These are phyloP conservation scores for Aplysina aerophoba DNA, from an alignment of 37 sponge, comb jelly and placozoan genomes.

Conservation along the genomic window DNA sequence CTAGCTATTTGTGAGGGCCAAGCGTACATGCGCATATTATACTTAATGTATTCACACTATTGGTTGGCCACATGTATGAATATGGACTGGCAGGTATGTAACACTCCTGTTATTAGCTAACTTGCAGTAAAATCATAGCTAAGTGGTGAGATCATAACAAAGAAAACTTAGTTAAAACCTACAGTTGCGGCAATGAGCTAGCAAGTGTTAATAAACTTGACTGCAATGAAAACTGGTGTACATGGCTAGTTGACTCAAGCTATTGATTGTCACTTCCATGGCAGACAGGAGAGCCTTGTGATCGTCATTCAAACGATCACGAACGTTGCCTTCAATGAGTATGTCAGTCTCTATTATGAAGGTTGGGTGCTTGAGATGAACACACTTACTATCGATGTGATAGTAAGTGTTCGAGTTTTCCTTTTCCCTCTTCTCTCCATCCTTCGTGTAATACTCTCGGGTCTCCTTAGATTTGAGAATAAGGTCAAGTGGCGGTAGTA, in stretches of 20 bases:
- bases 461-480: not conserved
- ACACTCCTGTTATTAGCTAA: no score
- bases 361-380: not conserved
- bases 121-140: conserved; percentile 2
- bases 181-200: not conserved
- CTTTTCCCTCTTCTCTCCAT: conserved; percentile 16
- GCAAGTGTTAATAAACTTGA: not conserved
- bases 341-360: not conserved
- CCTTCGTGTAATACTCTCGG: conserved; percentile 1
- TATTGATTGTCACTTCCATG: not conserved
- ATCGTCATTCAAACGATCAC: conserved; percentile 21
- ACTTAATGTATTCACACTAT: no score
- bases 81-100: no score
- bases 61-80: no score
- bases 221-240: conserved; percentile 9
- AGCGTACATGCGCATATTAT: no score
- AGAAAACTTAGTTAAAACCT: conserved; percentile 12
- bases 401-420: conserved; percentile 30
- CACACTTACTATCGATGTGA: conserved; percentile 11
- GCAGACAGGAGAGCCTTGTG: not conserved
- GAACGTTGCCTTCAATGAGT: not conserved
- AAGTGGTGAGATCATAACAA: conserved; percentile 11
- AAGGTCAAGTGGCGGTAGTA: not conserved
- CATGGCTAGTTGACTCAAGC: not conserved
- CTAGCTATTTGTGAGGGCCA: no score